Evolutionary conservation across 2,888 invertebrate species (phyloP), one percentile per base, ranked within the genome.

Genomic region (Acanthacorydalis orientalis): DNA sequence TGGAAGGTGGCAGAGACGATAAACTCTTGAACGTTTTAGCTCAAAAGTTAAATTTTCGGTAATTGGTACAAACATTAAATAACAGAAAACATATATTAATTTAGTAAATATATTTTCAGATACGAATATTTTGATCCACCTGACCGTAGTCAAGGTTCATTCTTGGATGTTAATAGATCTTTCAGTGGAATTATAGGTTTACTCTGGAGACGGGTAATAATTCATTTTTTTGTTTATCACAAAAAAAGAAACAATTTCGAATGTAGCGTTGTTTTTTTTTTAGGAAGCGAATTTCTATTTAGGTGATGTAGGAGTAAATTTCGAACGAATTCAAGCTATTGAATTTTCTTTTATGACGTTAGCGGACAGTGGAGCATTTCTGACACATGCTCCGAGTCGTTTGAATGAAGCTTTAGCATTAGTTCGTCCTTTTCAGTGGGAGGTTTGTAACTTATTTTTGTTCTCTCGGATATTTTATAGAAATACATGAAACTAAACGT

Each of bases 281-380:
- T 53, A 80, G 80, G 72, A 74, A 63, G 82, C 78, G 0, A 81
- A 83, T 51, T 75, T 84, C 56, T 80, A 83, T 56, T 67, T 84
- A 34, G 84, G 84, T 1, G 84, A 84, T 56, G 78, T 83, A 1
- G 79, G 80, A 0, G 70, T 84, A 55, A 83, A 82, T 0, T 78
- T 76, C 70, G 83, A 84, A 57, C 67, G 83, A 4, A 70, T 77
- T 11, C 77, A 77, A 55, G 80, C 76, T 0, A 80, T 82, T 0
- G 83, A 84, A 57, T 84, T 83, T 64, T 81, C 83, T 0, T 83
- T 83, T 57, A 68, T 83, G 47, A 84, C 83, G 0, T 64, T 84
- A 37, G 82, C 83, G 1, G 84, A 84, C 57, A 83, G 81, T 14
- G 83, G 82, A 0, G 83, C 83, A 0, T 84, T 84, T 57, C 70